Evolutionary conservation across 2,888 invertebrate species (phyloP), one percentile per base, ranked within the genome.

Genomic region (Nymphalis c-album): DNA sequence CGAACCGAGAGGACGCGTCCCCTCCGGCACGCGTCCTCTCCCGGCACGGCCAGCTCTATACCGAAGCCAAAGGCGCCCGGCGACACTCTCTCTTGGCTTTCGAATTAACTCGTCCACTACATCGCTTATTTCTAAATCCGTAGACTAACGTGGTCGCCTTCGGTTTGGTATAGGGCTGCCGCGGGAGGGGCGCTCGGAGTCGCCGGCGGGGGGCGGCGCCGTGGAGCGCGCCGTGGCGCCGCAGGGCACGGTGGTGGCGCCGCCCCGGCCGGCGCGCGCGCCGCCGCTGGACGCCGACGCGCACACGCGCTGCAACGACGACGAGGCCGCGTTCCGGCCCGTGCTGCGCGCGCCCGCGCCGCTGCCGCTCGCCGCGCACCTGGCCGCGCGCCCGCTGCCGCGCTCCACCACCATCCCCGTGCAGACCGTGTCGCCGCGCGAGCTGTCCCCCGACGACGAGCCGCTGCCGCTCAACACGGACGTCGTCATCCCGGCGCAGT

Each of bases 131-230:
- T 82, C 79, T 76, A 77, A 60, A 60, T 65, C 60, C 20, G 18
- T 55, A 65, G 53, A 63, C 74, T 77, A 78, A 79, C 85, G 85
- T 84, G 90, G 94, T 94, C 95, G 96, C 96, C 96, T 95, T 95
- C 95, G 96, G 96, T 96, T 96, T 87, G 85, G 95, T 95, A 94
- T 95, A 95, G 95, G 95, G 95, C 94, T 91, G 91, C 88, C 73
- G 73, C 73, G 75, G 66, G 78, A 74, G 77, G 77, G 78, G 73
- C 73, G 71, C 71, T 61, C 64, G 70, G 71, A 70, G 89, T 81
- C 74, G 57, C 71, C 71, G 65, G 67, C 65, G 71, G 67, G 68
- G 63, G 63, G 87, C 84, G 79, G 84, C 65, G 78, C 90, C 88
- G 93, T 95, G 82, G 93, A 93, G 81, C 95, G 95, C 87, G 95